Base-by-base conservation (phyloP, 2,797 vertebrate species). In the Vultur gryphus region DNA sequence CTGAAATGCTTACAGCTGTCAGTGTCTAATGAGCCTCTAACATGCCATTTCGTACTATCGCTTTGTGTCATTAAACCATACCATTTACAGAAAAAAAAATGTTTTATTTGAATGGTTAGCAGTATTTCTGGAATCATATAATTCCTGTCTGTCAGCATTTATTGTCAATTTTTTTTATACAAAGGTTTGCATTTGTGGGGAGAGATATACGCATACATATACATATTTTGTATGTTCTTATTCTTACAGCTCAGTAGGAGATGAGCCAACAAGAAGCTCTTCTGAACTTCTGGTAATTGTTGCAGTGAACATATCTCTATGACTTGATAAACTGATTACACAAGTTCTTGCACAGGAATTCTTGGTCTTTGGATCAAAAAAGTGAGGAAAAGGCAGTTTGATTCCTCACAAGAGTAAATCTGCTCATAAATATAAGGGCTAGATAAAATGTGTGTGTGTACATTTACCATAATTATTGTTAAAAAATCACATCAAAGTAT, bases 1-100 rank as follows among this genome's bases (percentile, higher is more conserved):
- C 62, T 88, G 87, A 96, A 94, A 46, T 82, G 43, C 86, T 95
- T 94, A 81, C 48, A 94, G 84, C 65, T 89, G 66, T 83, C 48
- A 84, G 25, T 67, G 64, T 93, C 72, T 86, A 69, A 92, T 66
- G 35, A 89, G 51, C 11, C 35, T 93, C 54, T 89, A 93, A 70
- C 61, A 66, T 80, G 72, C 29, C 51, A 86, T 84, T 84, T 92
- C 3, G 3, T 65, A 84, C 54, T 86, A 89, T 81, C 4, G 0
- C 24, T 66, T 92, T 69, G 39, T 75, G 39, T 48, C 66, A 84
- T 86, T 95, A 87, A 91, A 76, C 17, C 25, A 54, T 59, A 59
- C 7, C 4, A 55, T 48, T 91, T 49, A 61, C 23, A 83, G 61
- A 39, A 78, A 76, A 76, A 19, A 39, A 58, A 13, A 12, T 11